These are phyloP conservation scores for Scaptomyza reducta DNA, from an alignment of 2,888 invertebrate genomes.

Conservation along the genomic window DNA sequence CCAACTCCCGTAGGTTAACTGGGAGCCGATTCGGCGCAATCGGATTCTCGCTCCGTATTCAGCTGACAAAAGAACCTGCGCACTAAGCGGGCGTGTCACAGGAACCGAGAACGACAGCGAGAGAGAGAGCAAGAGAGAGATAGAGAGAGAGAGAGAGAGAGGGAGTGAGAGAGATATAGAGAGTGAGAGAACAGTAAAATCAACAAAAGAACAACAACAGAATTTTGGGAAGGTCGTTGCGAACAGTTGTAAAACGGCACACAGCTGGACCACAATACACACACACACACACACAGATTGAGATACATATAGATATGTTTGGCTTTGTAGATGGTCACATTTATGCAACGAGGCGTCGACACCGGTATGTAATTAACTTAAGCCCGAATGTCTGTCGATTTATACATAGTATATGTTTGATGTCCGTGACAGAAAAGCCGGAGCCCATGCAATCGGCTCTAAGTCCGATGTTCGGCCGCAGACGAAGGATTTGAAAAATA, in stretches of 20 bases:
- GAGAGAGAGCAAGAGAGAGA: constrained; percentile 22
- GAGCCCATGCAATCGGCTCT: constrained; percentile 23
- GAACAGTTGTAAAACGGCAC: constrained; percentile 71
- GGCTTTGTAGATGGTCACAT: constrained; percentile 45
- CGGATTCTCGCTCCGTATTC: constrained; percentile 46
- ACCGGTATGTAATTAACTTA: constrained; percentile 79
- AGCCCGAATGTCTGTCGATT: constrained; percentile 67
- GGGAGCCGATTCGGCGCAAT: constrained; percentile 55
- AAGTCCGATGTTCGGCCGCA: constrained; percentile 29
- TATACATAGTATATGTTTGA: constrained; percentile 6
- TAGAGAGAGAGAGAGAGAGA: constrained; percentile 32
- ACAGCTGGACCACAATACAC: constrained; percentile 61
- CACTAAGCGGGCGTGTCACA: constrained; percentile 76
- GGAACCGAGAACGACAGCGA: constrained; percentile 34
- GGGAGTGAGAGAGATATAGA: constrained; percentile 20
- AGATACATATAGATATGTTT: constrained; percentile 11
- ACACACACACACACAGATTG: constrained; percentile 21
- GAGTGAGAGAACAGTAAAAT: constrained; percentile 23
- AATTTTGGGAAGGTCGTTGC: constrained; percentile 74
- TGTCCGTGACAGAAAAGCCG: constrained; percentile 33
- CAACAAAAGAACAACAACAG: constrained; percentile 39
- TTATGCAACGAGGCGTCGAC: constrained; percentile 75
- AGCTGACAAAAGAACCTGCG: constrained; percentile 62
- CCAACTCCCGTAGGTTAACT: constrained; percentile 51
- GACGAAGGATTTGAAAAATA: constrained; percentile 24